Base-by-base conservation (phyloP, 35 echinoderm and acorn worm species). In the Lytechinus variegatus region DNA sequence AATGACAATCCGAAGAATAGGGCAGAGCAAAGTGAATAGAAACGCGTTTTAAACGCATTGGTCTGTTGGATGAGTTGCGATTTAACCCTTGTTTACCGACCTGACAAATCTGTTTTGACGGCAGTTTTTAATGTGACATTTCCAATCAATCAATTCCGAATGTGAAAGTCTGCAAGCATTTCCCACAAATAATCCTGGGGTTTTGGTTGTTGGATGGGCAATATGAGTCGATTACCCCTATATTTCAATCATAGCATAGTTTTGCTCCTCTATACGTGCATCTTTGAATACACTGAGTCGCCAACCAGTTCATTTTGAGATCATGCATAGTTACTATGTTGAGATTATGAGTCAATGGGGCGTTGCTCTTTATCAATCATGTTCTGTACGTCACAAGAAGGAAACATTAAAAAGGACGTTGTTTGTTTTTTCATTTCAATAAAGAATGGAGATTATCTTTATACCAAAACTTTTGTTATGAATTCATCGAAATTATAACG, bases 71-170 rank as follows among this genome's bases (percentile, higher is more conserved):
- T 24, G 66, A 79, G 19, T 79, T 24, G 66, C n/a, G 66, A 79
- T 16, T 79, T 79, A 79, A 79, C 16, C 66, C 66, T 79, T 79
- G 66, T 79, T 79, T 79, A 79, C 66, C 16, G 66, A 79, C 4
- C 16, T 79, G 14, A 79, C 66, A 79, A 79, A 79, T 79, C 66
- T 79, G 66, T 79, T 79, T 79, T 79, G 66, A 79, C 66, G 66
- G 66, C 66, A 79, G 66, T 79, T 79, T 79, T 79, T 79, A 79
- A 79, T 79, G 66, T 79, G 66, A 79, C 66, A 16, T 79, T 79
- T 79, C 66, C 66, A 79, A 79, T 79, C 66, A 79, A 79, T 79
- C 66, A 79, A 79, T 19, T 79, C 66, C 14, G 66, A 79, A 79
- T 79, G 66, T n/a, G 66, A 79, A 79, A 79, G 66, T 79, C 66